phyloP scores from a whole-genome alignment of 2,888 invertebrate species.

The Cynaeus angustus region DNA sequence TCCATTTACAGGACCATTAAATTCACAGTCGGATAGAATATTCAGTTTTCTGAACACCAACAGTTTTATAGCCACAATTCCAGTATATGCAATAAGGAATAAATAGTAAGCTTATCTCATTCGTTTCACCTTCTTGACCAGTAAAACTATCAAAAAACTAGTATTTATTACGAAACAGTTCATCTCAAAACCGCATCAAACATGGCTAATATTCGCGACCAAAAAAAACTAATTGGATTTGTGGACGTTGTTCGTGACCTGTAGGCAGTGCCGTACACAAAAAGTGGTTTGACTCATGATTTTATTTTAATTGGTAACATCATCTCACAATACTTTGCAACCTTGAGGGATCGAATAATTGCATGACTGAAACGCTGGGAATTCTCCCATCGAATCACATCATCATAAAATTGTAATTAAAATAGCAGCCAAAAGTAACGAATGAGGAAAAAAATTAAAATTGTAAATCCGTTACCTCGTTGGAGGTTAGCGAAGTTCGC shows the following conservation, averaged over 20 bases:
- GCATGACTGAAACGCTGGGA: slow-evolving; percentile 24
- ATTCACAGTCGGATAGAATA: too few relatives aligned
- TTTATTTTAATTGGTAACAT: slow-evolving; percentile 29
- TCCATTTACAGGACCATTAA: too few relatives aligned
- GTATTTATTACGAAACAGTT: slow-evolving; percentile 13
- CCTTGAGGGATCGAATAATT: slow-evolving; percentile 18
- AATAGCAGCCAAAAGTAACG: slow-evolving; percentile 6
- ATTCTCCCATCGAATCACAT: slow-evolving; percentile 21
- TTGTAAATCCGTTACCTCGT: slow-evolving; percentile 31
- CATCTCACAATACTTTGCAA: slow-evolving; percentile 11
- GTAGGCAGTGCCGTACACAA: not conserved
- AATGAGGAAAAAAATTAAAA: slow-evolving; percentile 20
- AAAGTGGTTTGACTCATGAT: slow-evolving; percentile 18
- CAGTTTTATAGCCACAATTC: too few relatives aligned
- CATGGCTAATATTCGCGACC: slow-evolving; percentile 1
- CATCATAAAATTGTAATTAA: slow-evolving; percentile 21
- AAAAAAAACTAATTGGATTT: slow-evolving; percentile 22
- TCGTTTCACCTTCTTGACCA: not conserved
- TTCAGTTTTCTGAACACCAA: too few relatives aligned
- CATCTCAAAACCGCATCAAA: slow-evolving; percentile 13
- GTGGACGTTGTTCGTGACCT: slow-evolving; percentile 22
- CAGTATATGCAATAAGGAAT: not conserved
- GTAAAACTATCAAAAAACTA: slow-evolving; percentile 1
- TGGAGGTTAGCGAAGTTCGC: slow-evolving; percentile 40
- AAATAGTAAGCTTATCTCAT: not conserved